Evolutionary conservation across 2,113 vertebrate genomes (phyloP), one percentile per base, ranked within the genome.

Genomic region (Phalacrocorax carbo): DNA sequence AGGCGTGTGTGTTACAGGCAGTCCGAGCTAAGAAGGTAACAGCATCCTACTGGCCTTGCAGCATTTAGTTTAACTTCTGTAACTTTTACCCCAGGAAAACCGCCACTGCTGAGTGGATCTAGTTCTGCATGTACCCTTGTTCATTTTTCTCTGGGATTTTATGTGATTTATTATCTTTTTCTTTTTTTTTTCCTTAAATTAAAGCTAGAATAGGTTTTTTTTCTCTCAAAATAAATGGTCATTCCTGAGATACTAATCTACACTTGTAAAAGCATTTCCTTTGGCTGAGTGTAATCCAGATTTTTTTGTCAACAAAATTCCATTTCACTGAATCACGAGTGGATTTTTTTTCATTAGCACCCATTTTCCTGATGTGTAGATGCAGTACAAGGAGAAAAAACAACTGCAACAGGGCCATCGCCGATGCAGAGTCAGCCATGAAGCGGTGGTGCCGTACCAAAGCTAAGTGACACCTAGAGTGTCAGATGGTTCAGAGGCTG

Each of bases 251-350:
- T 93, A 93, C 8, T 64, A 65, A 95, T 94, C 94, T 90, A 44
- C 77, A 61, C n/a, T 54, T 57, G 16, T 23, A 84, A 93, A 94
- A 96, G 83, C 52, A 90, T 90, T 97, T 97, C 96, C 95, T 95
- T 86, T 88, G 30, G n/a, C 60, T 36, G 36, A 96, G 73, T 75
- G 46, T 60, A 93, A 85, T 95, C 89, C 95, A 82, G 78, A 32
- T 69, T 78, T 88, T 95, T 94, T 87, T 89, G 86, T 96, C 86
- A 97, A 95, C 86, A 95, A 68, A 55, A 86, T 94, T 95, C 96
- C 96, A 93, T 86, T 95, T 96, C 34, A 21, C 82, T 96, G 94
- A 96, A 82, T 92, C 96, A 91, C n/a, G 1, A 60, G 86, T 90
- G 66, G 86, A 36, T 90, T 88, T 87, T 93, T 92, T 77, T 64